Percentiles rank a stretch among this genome's conserved stretches.
Conservation (phyloP, 2,888 invertebrate species). For the Bhutanitis thaidina region DNA sequence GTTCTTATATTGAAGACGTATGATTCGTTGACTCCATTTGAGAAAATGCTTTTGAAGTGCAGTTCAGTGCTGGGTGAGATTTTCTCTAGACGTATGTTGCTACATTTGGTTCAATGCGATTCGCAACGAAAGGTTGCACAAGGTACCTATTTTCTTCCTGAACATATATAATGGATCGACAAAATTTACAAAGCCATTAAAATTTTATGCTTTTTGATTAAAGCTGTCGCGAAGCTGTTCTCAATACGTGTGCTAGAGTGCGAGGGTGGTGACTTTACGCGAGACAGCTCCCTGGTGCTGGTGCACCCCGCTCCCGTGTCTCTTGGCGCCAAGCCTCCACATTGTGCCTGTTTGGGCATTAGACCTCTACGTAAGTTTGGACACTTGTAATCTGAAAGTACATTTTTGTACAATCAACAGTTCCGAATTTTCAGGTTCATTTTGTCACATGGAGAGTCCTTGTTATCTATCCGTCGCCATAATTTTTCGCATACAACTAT, state of each 20-base stretch:
- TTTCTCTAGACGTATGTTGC: conserved; percentile 81
- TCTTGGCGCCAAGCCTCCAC: conserved; percentile 35
- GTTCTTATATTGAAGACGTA: conserved; percentile 82
- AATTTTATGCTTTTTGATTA: conserved; percentile 6
- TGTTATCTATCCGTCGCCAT: background rate
- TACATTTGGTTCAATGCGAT: conserved; percentile 73
- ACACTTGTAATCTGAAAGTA: background rate
- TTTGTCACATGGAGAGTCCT: background rate
- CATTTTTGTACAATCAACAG: background rate
- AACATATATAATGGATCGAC: too few species aligned
- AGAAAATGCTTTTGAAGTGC: conserved; percentile 83
- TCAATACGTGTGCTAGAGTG: conserved; percentile 81
- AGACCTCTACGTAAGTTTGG: conserved; percentile 41
- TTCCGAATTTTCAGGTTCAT: background rate
- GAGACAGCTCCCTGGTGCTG: conserved; percentile 49
- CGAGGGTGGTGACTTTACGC: conserved; percentile 80
- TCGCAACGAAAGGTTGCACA: conserved; percentile 68
- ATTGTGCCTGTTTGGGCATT: conserved; percentile 50
- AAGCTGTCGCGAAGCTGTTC: conserved; percentile 79
- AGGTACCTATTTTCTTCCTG: conserved; percentile 45
- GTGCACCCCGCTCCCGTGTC: conserved; percentile 44
- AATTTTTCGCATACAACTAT: too few species aligned
- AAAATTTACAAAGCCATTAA: too few species aligned
- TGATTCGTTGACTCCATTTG: conserved; percentile 82
- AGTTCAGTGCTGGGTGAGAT: conserved; percentile 82